Percentiles rank a stretch among this genome's conserved stretches.
Conservation (phyloP, 2,797 vertebrate species). For the Gallinago nigripennis region DNA sequence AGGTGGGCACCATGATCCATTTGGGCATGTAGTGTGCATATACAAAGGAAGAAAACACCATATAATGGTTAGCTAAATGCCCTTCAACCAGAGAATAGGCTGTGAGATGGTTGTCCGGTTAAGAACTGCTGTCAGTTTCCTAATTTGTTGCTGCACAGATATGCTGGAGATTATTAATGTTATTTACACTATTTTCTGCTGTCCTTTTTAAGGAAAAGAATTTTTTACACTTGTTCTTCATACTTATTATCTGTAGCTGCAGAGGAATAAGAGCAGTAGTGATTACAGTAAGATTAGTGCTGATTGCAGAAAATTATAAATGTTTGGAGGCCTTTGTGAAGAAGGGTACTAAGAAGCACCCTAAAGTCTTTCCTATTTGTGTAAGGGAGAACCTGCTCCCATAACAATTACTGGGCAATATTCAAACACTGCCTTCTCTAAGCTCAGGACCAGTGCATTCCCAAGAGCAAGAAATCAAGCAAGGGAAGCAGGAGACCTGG, state of each 20-base stretch:
- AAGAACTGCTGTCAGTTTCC: neutral
- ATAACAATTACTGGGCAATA: neutral
- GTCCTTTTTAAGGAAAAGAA: neutral
- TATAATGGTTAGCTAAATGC: neutral
- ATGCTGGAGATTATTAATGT: neutral
- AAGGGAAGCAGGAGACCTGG: too few relatives aligned
- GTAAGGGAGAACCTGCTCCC: neutral
- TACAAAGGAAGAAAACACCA: neutral
- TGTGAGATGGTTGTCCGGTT: neutral
- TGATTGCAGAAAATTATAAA: neutral
- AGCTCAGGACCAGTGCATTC: too few relatives aligned
- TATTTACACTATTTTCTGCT: neutral
- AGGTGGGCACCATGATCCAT: neutral
- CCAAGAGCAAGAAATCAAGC: too few relatives aligned
- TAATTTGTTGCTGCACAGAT: neutral
- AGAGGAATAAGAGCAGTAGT: neutral
- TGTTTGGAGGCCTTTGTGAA: neutral
- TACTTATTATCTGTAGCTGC: neutral
- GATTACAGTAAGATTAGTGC: neutral
- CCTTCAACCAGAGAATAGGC: neutral
- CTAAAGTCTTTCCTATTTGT: neutral
- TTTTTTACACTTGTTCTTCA: neutral
- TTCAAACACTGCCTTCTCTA: too few relatives aligned
- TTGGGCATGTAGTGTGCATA: neutral
- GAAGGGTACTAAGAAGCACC: neutral